phyloP scores from a whole-genome alignment of 2,888 invertebrate genomes.

The Thera obeliscata region DNA sequence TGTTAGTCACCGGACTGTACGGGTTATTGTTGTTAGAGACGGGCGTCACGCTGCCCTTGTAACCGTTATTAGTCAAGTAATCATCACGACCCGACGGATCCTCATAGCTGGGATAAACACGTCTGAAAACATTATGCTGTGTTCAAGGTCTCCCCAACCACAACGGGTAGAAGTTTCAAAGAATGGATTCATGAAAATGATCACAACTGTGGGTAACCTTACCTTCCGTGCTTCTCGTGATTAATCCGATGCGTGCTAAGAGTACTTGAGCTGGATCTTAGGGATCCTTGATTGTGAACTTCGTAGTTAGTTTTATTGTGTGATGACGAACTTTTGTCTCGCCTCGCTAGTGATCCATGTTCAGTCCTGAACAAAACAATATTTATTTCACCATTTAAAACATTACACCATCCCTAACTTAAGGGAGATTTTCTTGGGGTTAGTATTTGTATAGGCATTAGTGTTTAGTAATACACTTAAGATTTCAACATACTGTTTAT shows the following conservation, averaged over 20 bases:
- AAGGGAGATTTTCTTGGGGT: neutral
- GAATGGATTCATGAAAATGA: neutral
- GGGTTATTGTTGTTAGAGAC: conserved; percentile 77
- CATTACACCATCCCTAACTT: neutral
- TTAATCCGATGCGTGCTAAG: conserved; percentile 82
- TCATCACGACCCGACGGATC: conserved; percentile 69
- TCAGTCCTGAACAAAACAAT: conserved; percentile 57
- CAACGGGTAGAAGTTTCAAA: conserved; percentile 23
- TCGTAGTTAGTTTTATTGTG: conserved; percentile 70
- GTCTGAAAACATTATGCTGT: conserved; percentile 61
- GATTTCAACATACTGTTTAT: conserved; percentile 64
- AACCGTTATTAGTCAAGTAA: conserved; percentile 77
- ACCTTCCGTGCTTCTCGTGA: conserved; percentile 80
- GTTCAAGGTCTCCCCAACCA: conserved; percentile 44
- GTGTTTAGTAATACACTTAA: neutral
- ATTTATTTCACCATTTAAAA: neutral
- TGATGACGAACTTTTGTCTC: conserved; percentile 70
- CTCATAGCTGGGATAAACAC: conserved; percentile 75
- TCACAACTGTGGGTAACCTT: conserved; percentile 27
- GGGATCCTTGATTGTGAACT: conserved; percentile 79
- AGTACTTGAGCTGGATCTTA: conserved; percentile 85
- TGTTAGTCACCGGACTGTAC: conserved; percentile 79
- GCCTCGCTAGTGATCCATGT: conserved; percentile 74
- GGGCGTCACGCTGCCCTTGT: conserved; percentile 70
- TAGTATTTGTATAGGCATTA: neutral